Percentiles rank a stretch among this genome's conserved stretches.
Conservation (phyloP, 2,113 vertebrate species). For the Actenoides lindsayi region DNA sequence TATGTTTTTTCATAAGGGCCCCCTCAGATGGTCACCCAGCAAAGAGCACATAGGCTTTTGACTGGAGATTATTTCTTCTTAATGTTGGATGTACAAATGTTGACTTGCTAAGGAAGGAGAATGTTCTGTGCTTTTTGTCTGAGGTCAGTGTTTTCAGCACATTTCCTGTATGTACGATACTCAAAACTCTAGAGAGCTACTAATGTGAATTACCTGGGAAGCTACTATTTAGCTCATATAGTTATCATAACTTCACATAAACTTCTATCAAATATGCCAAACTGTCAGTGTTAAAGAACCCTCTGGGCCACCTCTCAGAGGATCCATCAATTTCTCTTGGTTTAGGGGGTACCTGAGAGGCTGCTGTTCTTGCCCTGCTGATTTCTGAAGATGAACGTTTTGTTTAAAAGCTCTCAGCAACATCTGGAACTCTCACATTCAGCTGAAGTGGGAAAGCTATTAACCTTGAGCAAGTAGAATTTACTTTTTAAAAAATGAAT, state of each 20-base stretch:
- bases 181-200: background rate
- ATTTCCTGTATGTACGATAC: rapidly evolving
- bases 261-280: background rate
- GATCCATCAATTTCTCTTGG: background rate
- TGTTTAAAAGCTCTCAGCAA: background rate
- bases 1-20: rapidly evolving
- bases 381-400: background rate
- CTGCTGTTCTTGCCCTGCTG: background rate
- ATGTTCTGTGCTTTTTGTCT: background rate
- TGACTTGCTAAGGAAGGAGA: background rate
- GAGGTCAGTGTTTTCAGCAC: background rate
- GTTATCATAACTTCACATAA: background rate
- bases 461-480: conserved; percentile 3
- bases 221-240: background rate
- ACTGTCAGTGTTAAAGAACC: background rate
- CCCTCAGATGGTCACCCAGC: background rate
- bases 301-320: background rate
- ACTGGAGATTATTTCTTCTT: background rate
- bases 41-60: background rate
- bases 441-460: background rate
- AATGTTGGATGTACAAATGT: background rate
- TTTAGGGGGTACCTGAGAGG: background rate
- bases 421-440: background rate
- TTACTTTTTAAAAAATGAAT: conserved; percentile 25
- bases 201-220: background rate